Base-by-base conservation (phyloP, 2,797 vertebrate genomes). In the Rhinogobio ventralis region DNA sequence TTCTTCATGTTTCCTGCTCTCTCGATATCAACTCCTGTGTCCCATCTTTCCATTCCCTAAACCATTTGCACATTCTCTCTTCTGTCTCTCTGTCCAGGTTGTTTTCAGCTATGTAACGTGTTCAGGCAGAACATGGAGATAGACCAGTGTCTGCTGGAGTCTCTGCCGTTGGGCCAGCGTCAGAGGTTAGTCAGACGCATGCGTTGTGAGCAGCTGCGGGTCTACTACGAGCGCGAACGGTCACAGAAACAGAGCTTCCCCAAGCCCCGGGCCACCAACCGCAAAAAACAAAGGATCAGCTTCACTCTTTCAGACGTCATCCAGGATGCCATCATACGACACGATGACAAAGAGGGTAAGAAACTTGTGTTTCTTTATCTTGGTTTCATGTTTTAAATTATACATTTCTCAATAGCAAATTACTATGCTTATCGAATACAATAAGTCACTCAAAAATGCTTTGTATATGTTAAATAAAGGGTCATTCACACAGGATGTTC, bases 51-150 rank as follows among this genome's bases (percentile, higher is more conserved):
- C 15, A 19, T 25, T 42, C n/a, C 20, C 30, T 75, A 30, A 75
- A 55, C n/a, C 75, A 74, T 74, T 19, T 39, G 23, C 33, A 25
- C 64, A 20, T 75, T 19, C 64, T 66, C 82, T 60, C 81, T 28
- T 67, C 62, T 55, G 9, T 57, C 28, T 53, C 79, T n/a, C 14
- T 72, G 69, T 88, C 4, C 87, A 99, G 98, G 98, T 96, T 99
- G 98, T 95, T 98, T 98, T 93, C 98, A 98, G 95, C 96, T 99
- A 96, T 99, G 98, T 96, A 98, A 97, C 90, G 96, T 96, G 90
- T 99, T 99, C 89, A 96, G 97, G 71, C 97, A 97, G 94, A 97
- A 98, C 93, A 99, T 99, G 98, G 98, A 99, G 97, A 98, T 99
- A 93, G 98, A 99, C 96, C 98, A 99, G 95, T 99, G 98, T 91